Evolutionary conservation across 2,113 vertebrate species (phyloP).

Genomic region (Archocentrus centrarchus): DNA sequence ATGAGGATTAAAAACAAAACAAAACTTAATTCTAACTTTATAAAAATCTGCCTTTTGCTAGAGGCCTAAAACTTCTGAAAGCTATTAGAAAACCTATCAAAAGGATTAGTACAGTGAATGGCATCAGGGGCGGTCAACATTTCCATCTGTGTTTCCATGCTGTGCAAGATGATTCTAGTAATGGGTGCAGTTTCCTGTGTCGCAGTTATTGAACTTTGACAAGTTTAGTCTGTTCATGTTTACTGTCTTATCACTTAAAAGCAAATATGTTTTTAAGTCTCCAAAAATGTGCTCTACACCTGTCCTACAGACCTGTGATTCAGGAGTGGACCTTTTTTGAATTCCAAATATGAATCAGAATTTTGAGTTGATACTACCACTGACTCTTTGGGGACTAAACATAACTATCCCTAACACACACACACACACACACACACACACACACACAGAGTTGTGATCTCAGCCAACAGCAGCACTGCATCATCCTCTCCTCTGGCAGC

Average conservation of each 20-base stretch:
- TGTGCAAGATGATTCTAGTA: too few species aligned
- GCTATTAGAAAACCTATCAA: too few species aligned
- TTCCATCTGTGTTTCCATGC: neutral
- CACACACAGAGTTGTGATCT: neutral
- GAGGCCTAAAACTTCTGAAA: neutral
- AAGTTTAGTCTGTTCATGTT: too few species aligned
- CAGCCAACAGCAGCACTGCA: neutral
- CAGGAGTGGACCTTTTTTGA: too few species aligned
- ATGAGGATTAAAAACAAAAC: fast-evolving
- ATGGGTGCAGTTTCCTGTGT: too few species aligned
- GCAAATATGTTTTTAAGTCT: too few species aligned
- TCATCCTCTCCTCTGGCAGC: neutral
- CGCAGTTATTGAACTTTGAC: too few species aligned
- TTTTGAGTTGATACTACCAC: fast-evolving
- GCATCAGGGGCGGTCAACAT: neutral
- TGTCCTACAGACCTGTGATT: too few species aligned
- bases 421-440: neutral
- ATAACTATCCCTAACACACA: neutral
- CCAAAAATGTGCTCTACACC: too few species aligned
- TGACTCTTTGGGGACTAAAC: neutral
- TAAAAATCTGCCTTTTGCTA: neutral
- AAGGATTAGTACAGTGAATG: too few species aligned
- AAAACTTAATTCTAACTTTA: neutral
- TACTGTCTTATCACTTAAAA: too few species aligned
- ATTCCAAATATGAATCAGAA: neutral